Evolutionary conservation across 2,113 vertebrate species (phyloP), one percentile per base, ranked within the genome.

Genomic region (Dascyllus trimaculatus): DNA sequence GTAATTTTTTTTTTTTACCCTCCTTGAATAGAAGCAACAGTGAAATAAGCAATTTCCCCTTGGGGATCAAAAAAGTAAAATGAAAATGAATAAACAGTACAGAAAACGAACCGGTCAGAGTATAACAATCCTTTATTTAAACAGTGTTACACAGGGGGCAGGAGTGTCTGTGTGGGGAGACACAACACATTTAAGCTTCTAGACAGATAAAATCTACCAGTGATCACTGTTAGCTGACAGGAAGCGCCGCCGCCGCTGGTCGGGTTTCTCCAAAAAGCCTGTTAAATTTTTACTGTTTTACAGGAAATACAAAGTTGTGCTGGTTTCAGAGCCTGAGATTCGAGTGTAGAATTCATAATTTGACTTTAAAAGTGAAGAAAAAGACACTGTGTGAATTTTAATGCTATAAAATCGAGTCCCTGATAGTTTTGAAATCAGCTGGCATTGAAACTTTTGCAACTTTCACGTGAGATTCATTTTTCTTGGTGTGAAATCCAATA

Each of bases 111-210:
- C 51, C 6, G 24, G 75, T 81, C 80, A 85, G 90, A 93, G 93
- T 96, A 97, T 96, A 97, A 97, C 95, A 97, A 96, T 96, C 93
- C 96, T 99, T 99, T 94, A 98, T 98, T 98, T 96, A 85, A 96
- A 97, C 95, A 96, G 96, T 96, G 97, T 97, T 97, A 98, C 95
- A 97, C 86, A 70, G 73, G 80, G 86, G 6, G 32, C 29, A 67
- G 66, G 61, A 74, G 87, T 90, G 92, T 84, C 68, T 77, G 85
- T 83, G 88, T 67, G 69, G 93, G 95, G 94, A 95, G 78, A 91
- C 87, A 91, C 82, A 56, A 92, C 67, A 90, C 89, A 84, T 85
- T 93, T 69, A 97, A 96, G 95, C 95, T 93, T 93, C 95, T 96
- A 96, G 67, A 86, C 59, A 82, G 78, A 95, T 95, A 89, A 93